Percentiles rank a stretch among this genome's conserved stretches.
phyloP scores from a whole-genome alignment of 2,888 invertebrate species.

The Galerucella nymphaeae region DNA sequence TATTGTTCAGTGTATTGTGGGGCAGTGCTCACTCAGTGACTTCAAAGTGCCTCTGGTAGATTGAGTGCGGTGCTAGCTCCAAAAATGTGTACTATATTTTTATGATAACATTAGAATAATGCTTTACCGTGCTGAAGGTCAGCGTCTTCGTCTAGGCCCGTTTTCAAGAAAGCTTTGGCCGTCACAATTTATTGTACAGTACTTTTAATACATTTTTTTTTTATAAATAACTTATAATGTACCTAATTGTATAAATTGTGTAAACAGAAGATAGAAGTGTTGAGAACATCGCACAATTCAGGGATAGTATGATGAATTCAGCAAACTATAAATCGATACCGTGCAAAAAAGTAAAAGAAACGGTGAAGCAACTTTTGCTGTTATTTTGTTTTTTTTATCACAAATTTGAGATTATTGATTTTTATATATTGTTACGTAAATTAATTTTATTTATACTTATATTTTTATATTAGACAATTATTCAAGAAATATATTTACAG shows the following conservation, averaged over 20 bases:
- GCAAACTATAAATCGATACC: background rate
- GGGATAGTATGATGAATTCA: conserved; percentile 2
- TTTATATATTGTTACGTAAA: background rate
- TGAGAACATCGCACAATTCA: conserved; percentile 3
- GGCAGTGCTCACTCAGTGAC: conserved; percentile 64
- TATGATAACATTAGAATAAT: conserved; percentile 63
- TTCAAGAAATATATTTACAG: background rate
- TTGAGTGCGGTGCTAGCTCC: conserved; percentile 63
- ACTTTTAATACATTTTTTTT: conserved; percentile 8
- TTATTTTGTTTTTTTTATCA: conserved; percentile 3
- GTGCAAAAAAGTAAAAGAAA: background rate
- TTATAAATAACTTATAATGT: background rate
- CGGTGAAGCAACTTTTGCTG: background rate
- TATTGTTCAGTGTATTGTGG: conserved; percentile 64
- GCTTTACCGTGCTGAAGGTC: conserved; percentile 63
- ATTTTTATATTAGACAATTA: background rate
- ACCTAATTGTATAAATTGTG: conserved; percentile 7
- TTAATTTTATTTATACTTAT: background rate
- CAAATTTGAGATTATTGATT: background rate
- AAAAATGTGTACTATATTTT: conserved; percentile 64
- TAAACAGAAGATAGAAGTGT: conserved; percentile 8
- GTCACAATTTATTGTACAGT: conserved; percentile 18
- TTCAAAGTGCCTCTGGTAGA: conserved; percentile 66
- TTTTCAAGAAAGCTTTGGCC: conserved; percentile 26
- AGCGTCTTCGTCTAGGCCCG: conserved; percentile 50